A percentile compares a stretch with the other conserved stretches of the same genome.
phyloP scores from a whole-genome alignment of 2,113 vertebrate species.

The Pseudois nayaur region DNA sequence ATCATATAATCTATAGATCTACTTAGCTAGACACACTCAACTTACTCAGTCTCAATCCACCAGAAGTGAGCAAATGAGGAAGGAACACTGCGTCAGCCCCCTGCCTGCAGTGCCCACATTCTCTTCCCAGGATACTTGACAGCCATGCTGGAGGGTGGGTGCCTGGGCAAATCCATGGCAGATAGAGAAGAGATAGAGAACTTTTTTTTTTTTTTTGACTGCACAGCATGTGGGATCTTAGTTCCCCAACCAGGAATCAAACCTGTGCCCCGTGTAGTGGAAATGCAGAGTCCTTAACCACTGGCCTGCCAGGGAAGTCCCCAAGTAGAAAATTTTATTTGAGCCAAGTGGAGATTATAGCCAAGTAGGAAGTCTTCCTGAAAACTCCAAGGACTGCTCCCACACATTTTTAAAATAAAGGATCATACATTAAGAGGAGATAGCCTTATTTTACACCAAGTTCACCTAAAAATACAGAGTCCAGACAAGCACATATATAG shows the following conservation, averaged over 20 bases:
- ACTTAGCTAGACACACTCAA: neutral
- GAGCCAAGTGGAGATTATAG: neutral
- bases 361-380: neutral
- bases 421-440: neutral
- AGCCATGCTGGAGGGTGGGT: neutral
- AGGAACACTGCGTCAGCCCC: fast-evolving
- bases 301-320: neutral
- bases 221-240: neutral
- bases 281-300: neutral
- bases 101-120: too few relatives aligned
- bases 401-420: neutral
- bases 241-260: neutral
- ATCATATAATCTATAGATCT: neutral
- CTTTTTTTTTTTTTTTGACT: neutral
- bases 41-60: neutral
- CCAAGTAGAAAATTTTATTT: neutral
- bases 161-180: neutral
- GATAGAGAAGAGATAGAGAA: neutral
- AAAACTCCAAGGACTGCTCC: neutral
- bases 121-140: neutral
- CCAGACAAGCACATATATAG: neutral
- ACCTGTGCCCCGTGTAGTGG: neutral
- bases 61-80: fast-evolving
- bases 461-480: neutral
- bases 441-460: neutral